phyloP scores from a whole-genome alignment of 2,888 invertebrate species.

The Ethmia dodecea region DNA sequence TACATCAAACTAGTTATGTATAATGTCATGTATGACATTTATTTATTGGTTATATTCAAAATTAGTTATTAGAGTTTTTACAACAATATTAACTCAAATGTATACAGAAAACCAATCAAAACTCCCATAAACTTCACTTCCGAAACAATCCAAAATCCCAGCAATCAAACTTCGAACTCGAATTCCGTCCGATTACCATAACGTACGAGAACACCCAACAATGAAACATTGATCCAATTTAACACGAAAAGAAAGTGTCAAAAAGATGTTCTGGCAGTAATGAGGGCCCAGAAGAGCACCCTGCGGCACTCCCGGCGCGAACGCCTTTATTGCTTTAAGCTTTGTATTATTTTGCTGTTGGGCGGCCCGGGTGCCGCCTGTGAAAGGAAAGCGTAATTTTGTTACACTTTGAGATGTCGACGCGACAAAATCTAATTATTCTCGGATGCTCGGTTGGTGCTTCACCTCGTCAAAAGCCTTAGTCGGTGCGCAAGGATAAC shows the following conservation, averaged over 20 bases:
- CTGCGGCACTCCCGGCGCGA: conserved; percentile 53
- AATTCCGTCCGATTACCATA: conserved; percentile 50
- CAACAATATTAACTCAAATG: too few relatives aligned
- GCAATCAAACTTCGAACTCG: conserved; percentile 44
- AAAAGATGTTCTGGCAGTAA: conserved; percentile 43
- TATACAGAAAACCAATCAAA: too few relatives aligned
- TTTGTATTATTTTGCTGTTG: conserved; percentile 72
- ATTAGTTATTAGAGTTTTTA: too few relatives aligned
- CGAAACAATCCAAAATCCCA: conserved; percentile 28
- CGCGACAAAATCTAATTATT: conserved; percentile 73
- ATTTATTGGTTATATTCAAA: too few relatives aligned
- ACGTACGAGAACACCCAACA: conserved; percentile 40
- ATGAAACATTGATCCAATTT: conserved; percentile 55
- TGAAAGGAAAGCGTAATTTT: conserved; percentile 73
- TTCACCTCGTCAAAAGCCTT: conserved; percentile 70
- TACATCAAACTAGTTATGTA: too few relatives aligned
- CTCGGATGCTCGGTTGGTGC: conserved; percentile 44
- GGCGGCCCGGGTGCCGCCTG: conserved; percentile 53
- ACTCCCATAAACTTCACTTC: too few relatives aligned
- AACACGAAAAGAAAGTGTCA: conserved; percentile 51
- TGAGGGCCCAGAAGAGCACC: conserved; percentile 63
- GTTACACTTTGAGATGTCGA: conserved; percentile 76
- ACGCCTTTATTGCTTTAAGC: conserved; percentile 69
- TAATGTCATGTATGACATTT: too few relatives aligned
- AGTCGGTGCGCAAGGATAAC: conserved; percentile 35